These are phyloP conservation scores for Tupaia tana DNA, from an alignment of 2,113 vertebrate genomes.

Conservation along the genomic window DNA sequence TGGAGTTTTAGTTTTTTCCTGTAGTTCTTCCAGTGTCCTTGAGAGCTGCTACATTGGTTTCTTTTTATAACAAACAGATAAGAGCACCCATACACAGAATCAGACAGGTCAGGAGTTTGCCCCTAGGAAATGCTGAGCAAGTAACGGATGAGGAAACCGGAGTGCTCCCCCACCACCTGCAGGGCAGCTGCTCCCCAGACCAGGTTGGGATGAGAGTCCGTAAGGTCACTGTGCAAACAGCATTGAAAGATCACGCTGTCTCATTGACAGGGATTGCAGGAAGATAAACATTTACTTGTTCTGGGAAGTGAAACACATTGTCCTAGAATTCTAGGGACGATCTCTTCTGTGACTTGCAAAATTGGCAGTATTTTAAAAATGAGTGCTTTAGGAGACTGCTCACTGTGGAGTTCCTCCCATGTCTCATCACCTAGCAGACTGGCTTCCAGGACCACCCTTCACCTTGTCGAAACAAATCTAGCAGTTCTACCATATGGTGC, in stretches of 20 bases:
- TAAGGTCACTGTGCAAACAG: constrained; percentile 63
- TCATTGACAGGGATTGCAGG: constrained; percentile 18
- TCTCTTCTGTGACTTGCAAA: not conserved
- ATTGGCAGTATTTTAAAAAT: not conserved
- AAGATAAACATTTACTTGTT: constrained; percentile 29
- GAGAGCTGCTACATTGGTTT: not conserved
- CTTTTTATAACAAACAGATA: constrained; percentile 26
- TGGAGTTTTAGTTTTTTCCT: not conserved
- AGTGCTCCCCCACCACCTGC: constrained; percentile 13
- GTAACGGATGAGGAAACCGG: constrained; percentile 34
- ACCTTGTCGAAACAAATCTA: not conserved
- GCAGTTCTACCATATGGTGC: not conserved
- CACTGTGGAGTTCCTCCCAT: not conserved
- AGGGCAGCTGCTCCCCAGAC: not conserved
- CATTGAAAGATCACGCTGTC: constrained; percentile 6
- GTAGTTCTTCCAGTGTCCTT: not conserved
- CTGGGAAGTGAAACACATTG: not conserved
- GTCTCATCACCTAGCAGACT: not conserved
- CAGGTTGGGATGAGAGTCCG: not conserved
- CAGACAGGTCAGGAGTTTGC: not conserved
- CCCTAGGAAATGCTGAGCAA: constrained; percentile 37
- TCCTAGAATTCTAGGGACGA: not conserved
- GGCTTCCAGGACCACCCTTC: not conserved
- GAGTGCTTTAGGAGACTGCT: not conserved
- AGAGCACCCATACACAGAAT: not conserved